These are phyloP conservation scores for Drosophila persimilis DNA, from an alignment of 1,140 invertebrate species.

Conservation along the genomic window DNA sequence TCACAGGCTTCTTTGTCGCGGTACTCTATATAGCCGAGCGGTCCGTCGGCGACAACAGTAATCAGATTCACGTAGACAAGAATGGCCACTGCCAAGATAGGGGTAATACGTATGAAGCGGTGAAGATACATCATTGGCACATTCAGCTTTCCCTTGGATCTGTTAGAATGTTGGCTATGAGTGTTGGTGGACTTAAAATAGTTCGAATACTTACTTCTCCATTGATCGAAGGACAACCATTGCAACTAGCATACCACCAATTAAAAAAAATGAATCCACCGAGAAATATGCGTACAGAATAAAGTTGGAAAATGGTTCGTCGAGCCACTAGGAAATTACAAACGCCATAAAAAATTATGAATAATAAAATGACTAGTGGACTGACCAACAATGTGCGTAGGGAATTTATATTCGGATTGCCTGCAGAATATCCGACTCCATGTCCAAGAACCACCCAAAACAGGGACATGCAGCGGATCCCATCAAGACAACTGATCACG, in stretches of 20 bases:
- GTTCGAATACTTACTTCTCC: conserved; percentile 84
- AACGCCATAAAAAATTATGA: neutral
- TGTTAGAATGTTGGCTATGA: neutral
- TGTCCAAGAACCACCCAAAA: conserved; percentile 85
- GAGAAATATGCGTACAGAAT: conserved; percentile 85
- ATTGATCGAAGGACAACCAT: conserved; percentile 86
- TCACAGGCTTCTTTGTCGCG: too few species aligned
- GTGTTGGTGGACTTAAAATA: too few species aligned
- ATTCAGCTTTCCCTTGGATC: conserved; percentile 59
- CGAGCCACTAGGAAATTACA: conserved; percentile 59
- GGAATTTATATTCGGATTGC: conserved; percentile 63
- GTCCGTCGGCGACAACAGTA: neutral
- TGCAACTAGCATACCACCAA: conserved; percentile 87
- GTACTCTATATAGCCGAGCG: too few species aligned
- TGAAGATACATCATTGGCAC: conserved; percentile 62
- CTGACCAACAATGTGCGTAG: conserved; percentile 22
- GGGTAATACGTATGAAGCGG: conserved; percentile 58
- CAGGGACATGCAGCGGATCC: too few species aligned
- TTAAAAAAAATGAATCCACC: conserved; percentile 88
- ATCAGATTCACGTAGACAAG: conserved; percentile 50
- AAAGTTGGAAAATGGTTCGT: conserved; percentile 84
- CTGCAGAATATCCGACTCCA: conserved; percentile 62
- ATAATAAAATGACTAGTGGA: neutral
- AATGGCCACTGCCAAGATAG: conserved; percentile 45
- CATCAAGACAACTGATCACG: too few species aligned